Evolutionary conservation across 2,888 invertebrate genomes (phyloP).

Genomic region (Pollenia angustigena): DNA sequence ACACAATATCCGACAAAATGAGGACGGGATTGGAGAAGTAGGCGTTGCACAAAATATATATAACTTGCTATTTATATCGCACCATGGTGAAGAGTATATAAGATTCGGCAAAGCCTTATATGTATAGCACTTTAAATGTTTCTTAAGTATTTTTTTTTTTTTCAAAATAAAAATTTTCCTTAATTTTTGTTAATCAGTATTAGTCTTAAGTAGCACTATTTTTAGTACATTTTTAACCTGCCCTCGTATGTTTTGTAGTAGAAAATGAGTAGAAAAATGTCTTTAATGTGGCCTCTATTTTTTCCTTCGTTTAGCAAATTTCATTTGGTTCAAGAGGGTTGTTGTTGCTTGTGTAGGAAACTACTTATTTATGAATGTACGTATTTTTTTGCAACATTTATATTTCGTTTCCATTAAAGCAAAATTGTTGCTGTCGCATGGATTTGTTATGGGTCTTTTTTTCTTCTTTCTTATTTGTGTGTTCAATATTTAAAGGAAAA

Average conservation of each 20-base stretch:
- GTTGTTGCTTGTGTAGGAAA: constrained; percentile 32
- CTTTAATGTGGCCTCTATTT: constrained; percentile 42
- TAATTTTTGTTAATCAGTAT: too few relatives aligned
- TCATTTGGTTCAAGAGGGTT: constrained; percentile 40
- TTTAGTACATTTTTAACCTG: background rate
- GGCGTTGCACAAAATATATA: too few relatives aligned
- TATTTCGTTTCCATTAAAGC: constrained; percentile 39
- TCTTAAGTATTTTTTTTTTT: too few relatives aligned
- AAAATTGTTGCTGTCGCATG: constrained; percentile 54
- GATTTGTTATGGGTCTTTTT: constrained; percentile 59
- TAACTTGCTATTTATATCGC: too few relatives aligned
- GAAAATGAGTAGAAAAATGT: constrained; percentile 12
- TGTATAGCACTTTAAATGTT: too few relatives aligned
- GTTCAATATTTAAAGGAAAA: constrained; percentile 33
- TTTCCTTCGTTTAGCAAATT: constrained; percentile 23
- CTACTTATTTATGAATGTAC: constrained; percentile 5
- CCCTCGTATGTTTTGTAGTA: constrained; percentile 12
- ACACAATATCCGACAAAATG: too few relatives aligned
- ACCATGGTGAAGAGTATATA: too few relatives aligned
- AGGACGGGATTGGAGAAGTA: too few relatives aligned
- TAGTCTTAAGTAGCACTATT: background rate
- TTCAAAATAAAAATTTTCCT: background rate
- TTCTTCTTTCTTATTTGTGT: background rate
- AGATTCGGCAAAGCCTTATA: too few relatives aligned
- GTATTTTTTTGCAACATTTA: constrained; percentile 41